Evolutionary conservation across 1,140 invertebrate species (phyloP), one percentile per base, ranked within the genome.

Genomic region (Chelonus insularis): DNA sequence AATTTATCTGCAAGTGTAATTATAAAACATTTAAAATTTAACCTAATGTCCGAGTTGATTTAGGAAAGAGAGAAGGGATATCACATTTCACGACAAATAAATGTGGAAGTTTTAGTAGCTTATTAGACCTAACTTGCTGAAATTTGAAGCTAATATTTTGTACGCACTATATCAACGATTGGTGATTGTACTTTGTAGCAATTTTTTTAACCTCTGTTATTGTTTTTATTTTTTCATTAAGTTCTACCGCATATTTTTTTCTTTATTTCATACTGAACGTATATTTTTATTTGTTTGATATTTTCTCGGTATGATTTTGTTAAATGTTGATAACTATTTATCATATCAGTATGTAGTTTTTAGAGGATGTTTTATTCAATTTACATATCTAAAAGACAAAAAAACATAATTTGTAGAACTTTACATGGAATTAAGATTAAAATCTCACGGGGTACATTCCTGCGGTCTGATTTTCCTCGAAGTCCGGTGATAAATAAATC

Each of bases 11-110:
- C 50, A 36, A 11, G n/a, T 32, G 25, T 3, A 1, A 25, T n/a
- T 20, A 9, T 21, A n/a, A n/a, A n/a, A n/a, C n/a, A 39, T 9
- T 37, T 39, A 9, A 21, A 23, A 9, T 48, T 48, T 29, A 6
- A 48, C 36, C 18, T 37, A 18, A 39, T 39, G 20, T 23, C 29
- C 32, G 52, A 21, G 32, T 55, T n/a, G 39, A 20, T 37, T 39
- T 20, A 50, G 18, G 16, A 8, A 23, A 37, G 36, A 34, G 52
- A 16, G 52, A 39, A 20, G 34, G 5, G 16, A 12, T 55, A 29
- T 55, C 52, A 18, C 11, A 55, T 55, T 55, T 55, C 52, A 23
- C 32, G 52, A 29, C 36, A 29, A 55, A 55, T 55, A 55, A 55
- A 55, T 55, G 52, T 55, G 52, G 36, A 34, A 55, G 52, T 55